Base-by-base conservation (phyloP, 2,797 vertebrate genomes). In the Pseudochaenichthys georgianus region DNA sequence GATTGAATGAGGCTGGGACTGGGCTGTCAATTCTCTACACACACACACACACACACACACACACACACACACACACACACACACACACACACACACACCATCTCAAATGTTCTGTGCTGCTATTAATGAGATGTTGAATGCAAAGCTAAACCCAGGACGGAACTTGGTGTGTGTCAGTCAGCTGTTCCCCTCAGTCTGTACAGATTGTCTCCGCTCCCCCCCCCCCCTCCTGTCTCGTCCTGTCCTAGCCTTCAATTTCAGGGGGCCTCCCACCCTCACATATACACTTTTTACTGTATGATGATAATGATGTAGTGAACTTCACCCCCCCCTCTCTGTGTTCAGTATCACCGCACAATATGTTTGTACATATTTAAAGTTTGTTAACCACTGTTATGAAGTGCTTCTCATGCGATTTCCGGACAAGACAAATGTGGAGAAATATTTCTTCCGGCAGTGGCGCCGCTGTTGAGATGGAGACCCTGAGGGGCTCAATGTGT, bases 281-380 rank as follows among this genome's bases (percentile, higher is more conserved):
- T 64, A 19, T 74, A 64, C 41, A 67, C 53, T 16, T 93, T 91
- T 83, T 92, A 88, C 75, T 94, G 94, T 95, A 94, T 91, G 91
- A 93, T 93, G 92, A 80, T 92, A 90, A 93, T 92, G 91, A 80
- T 45, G 54, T 47, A 31, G 63, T 75, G 41, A 73, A 64, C 59
- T 38, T 4, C 2, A 6, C 53, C 51, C 38, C 42, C 19, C 64
- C 88, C 90, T 21, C 1, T 41, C 31, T 64, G 43, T 69, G 64
- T 9, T 91, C 85, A 85, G 83, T 86, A 76, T 91, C 84, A 90
- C 93, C 88, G 92, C 94, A 95, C 94, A 94, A 90, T 89, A 81
- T 89, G 91, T 95, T 93, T 97, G 95, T 96, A 97, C 90, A 96
- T 96, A 95, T 88, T 90, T 88, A 93, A 83, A 85, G 89, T 93